Conservation (phyloP, 2,888 invertebrate genomes). For the Caenorhabditis doughertyi region DNA sequence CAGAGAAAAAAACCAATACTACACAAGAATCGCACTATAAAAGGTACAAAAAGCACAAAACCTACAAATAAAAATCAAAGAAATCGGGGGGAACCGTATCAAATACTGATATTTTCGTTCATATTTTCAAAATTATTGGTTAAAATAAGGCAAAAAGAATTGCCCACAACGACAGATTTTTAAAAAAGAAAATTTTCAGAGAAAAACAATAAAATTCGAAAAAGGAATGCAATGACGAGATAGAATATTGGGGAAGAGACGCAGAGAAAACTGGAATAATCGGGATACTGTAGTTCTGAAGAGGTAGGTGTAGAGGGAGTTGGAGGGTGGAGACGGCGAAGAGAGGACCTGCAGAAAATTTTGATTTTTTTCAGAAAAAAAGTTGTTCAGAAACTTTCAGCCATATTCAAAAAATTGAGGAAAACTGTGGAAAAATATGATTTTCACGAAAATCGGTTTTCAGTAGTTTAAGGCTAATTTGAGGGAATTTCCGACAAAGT, state of each 20-base stretch:
- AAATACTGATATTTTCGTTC: not conserved
- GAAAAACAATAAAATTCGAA: conserved; percentile 51
- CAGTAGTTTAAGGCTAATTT: too few relatives aligned
- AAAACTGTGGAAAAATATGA: too few relatives aligned
- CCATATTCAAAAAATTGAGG: too few relatives aligned
- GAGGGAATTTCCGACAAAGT: too few relatives aligned
- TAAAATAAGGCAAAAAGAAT: not conserved
- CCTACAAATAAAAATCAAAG: not conserved
- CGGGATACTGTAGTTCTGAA: conserved; percentile 24
- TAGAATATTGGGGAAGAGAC: conserved; percentile 45
- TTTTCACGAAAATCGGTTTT: too few relatives aligned
- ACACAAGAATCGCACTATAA: too few relatives aligned
- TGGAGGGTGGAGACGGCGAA: conserved; percentile 8
- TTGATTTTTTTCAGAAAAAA: conserved; percentile 10
- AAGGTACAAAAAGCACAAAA: not conserved
- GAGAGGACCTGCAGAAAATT: conserved; percentile 8
- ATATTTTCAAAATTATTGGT: not conserved
- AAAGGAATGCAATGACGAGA: conserved; percentile 53
- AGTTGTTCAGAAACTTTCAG: too few relatives aligned
- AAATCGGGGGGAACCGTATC: not conserved
- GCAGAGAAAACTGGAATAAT: conserved; percentile 31
- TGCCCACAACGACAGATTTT: conserved; percentile 41
- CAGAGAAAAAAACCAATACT: not conserved
- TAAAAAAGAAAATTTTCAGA: conserved; percentile 18
- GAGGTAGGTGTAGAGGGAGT: not conserved